phyloP scores from a whole-genome alignment of 1,140 invertebrate genomes.

The Melipona quadrifasciata region DNA sequence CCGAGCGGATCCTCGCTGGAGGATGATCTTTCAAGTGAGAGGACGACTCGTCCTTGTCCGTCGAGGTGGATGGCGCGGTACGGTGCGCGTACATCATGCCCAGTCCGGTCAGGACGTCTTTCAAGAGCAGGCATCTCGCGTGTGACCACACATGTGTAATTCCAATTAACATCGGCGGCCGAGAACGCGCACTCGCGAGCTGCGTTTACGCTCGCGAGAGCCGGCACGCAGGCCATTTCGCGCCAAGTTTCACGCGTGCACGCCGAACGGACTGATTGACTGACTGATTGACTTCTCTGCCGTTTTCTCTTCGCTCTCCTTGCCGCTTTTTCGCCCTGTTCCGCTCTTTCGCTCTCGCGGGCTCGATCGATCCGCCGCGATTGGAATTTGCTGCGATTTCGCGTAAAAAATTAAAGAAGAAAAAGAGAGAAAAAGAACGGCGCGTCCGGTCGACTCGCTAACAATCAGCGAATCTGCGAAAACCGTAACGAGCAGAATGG shows the following conservation, averaged over 20 bases:
- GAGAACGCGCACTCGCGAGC: neutral
- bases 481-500: conserved; percentile 29
- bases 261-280: conserved; percentile 36
- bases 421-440: neutral
- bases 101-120: conserved; percentile 34
- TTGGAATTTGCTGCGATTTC: conserved; percentile 51
- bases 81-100: conserved; percentile 52
- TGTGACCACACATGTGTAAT: conserved; percentile 69
- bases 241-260: conserved; percentile 56
- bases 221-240: conserved; percentile 56
- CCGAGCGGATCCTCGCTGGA: conserved; percentile 39
- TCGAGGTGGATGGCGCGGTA: conserved; percentile 44
- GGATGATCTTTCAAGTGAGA: conserved; percentile 68
- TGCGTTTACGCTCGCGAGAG: conserved; percentile 23
- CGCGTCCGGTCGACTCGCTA: conserved; percentile 1
- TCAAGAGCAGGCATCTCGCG: conserved; percentile 65
- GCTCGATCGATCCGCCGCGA: conserved; percentile 7
- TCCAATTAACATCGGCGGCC: conserved; percentile 64
- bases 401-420: neutral
- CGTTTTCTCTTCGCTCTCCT: conserved; percentile 27
- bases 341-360: neutral
- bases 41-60: conserved; percentile 62
- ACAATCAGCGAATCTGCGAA: conserved; percentile 13
- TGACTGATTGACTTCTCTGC: conserved; percentile 59
- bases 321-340: neutral